These are phyloP conservation scores for Parasteatoda lunata DNA, from an alignment of 2,888 invertebrate species.

Conservation along the genomic window DNA sequence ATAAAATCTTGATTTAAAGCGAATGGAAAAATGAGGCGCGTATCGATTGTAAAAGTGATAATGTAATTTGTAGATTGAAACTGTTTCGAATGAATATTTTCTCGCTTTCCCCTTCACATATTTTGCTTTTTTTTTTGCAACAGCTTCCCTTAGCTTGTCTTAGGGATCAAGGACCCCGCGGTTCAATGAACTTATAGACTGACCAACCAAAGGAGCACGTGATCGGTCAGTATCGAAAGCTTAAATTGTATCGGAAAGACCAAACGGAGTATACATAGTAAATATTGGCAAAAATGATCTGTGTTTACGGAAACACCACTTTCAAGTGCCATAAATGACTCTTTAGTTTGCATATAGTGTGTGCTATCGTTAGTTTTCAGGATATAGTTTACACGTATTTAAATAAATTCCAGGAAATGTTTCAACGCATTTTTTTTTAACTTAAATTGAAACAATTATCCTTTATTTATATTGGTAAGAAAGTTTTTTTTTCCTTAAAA, in stretches of 20 bases:
- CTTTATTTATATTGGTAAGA: too few species aligned
- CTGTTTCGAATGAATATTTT: background rate
- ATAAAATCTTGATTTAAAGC: too few species aligned
- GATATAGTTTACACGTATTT: too few species aligned
- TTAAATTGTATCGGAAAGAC: constrained; percentile 47
- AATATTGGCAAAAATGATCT: background rate
- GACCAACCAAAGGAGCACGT: constrained; percentile 19
- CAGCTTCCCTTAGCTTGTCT: constrained; percentile 23
- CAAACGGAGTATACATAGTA: background rate
- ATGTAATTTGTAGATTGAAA: constrained; percentile 47
- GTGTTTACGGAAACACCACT: background rate
- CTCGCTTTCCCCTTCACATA: constrained; percentile 8
- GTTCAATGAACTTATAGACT: constrained; percentile 42
- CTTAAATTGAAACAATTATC: too few species aligned
- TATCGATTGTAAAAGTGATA: constrained; percentile 15
- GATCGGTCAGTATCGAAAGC: constrained; percentile 10
- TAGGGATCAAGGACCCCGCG: constrained; percentile 63
- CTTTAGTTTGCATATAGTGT: too few species aligned
- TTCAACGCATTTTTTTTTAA: too few species aligned
- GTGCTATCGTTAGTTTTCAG: too few species aligned
- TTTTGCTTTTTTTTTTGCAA: constrained; percentile 25
- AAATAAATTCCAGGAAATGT: too few species aligned
- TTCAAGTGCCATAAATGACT: too few species aligned
- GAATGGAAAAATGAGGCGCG: too few species aligned
- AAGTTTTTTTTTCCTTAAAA: too few species aligned